These are phyloP conservation scores for Psophia crepitans DNA, from an alignment of 2,113 vertebrate species.

Conservation along the genomic window DNA sequence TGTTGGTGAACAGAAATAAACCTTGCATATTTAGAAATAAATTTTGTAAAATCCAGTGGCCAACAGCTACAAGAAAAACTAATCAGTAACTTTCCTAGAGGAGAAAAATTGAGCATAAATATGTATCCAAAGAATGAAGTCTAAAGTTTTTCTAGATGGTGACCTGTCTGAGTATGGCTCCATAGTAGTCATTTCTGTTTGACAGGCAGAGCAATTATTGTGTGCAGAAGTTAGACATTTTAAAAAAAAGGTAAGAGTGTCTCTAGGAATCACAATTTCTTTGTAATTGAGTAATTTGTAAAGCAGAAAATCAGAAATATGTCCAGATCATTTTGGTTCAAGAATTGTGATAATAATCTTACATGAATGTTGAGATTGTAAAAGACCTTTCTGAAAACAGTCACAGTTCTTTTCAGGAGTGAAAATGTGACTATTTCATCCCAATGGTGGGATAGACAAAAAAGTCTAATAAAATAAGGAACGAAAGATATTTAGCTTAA, in stretches of 20 bases:
- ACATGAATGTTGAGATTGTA: neutral
- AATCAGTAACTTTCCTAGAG: neutral
- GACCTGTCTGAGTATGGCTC: neutral
- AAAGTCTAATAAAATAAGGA: neutral
- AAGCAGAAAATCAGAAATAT: neutral
- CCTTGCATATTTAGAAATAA: neutral
- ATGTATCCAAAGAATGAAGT: neutral
- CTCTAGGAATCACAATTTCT: neutral
- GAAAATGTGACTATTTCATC: neutral
- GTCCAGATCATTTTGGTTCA: neutral
- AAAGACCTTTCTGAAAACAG: neutral
- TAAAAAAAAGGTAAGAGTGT: neutral
- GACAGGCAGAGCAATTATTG: neutral
- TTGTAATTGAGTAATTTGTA: neutral
- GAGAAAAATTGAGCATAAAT: neutral
- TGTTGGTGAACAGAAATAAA: neutral
- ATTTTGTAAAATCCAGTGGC: neutral
- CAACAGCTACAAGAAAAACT: neutral
- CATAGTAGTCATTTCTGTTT: neutral
- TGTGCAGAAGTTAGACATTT: neutral
- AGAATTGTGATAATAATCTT: neutral
- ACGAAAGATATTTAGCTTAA: neutral
- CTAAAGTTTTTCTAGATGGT: neutral
- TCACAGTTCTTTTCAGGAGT: neutral
- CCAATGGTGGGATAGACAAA: neutral